These are phyloP conservation scores for Thysanoteuthis rhombus DNA, from an alignment of 2,888 invertebrate genomes.

Conservation along the genomic window DNA sequence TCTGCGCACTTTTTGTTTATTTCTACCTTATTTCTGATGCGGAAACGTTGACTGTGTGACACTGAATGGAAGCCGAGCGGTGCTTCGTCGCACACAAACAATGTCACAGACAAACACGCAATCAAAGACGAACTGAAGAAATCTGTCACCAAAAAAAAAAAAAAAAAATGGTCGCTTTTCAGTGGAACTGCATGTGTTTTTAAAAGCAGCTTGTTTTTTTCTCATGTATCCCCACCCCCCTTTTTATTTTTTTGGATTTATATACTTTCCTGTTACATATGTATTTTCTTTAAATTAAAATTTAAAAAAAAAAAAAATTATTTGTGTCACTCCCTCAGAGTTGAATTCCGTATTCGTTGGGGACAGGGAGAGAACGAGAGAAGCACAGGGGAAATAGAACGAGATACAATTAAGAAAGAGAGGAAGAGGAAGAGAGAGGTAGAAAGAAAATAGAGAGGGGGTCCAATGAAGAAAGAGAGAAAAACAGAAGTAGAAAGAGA, in stretches of 20 bases:
- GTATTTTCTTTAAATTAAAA: too few species aligned
- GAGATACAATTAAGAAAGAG: background rate
- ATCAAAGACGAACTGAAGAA: background rate
- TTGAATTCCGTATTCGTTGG: too few species aligned
- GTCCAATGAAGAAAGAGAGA: background rate
- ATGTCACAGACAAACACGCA: background rate
- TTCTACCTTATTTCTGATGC: background rate
- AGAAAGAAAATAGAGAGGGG: background rate
- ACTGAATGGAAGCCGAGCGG: background rate
- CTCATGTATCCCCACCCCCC: too few species aligned
- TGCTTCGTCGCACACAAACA: background rate
- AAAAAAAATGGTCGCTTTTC: too few species aligned
- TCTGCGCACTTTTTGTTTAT: background rate
- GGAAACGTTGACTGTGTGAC: background rate
- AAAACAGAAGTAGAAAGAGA: background rate
- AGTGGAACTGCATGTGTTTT: background rate
- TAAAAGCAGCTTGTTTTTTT: background rate
- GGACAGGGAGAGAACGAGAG: background rate
- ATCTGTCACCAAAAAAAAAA: background rate
- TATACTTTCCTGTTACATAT: background rate
- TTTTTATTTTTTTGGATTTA: background rate
- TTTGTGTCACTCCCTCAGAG: background rate
- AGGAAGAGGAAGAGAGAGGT: background rate
- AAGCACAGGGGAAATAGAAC: background rate
- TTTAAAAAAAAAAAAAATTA: too few species aligned